Conservation (phyloP, 2,888 invertebrate species). For the Abscondita cerata region DNA sequence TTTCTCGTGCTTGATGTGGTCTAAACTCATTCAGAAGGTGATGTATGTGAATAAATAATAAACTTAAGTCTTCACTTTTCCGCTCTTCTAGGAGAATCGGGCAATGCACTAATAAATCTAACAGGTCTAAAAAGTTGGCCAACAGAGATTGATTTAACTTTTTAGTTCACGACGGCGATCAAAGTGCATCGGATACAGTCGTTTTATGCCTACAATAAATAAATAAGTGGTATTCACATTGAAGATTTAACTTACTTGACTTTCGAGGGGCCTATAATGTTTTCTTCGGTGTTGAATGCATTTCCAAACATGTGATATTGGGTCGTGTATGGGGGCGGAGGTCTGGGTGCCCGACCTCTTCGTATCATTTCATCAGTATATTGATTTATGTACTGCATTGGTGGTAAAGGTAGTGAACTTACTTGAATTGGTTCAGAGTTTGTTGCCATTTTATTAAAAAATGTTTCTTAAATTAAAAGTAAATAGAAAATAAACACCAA, state of each 20-base stretch:
- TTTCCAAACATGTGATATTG: conserved; percentile 95
- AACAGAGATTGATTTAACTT: conserved; percentile 94
- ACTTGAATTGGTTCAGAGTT: conserved; percentile 79
- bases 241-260: conserved; percentile 78
- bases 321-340: conserved; percentile 87
- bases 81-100: conserved; percentile 92
- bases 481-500: too few relatives aligned
- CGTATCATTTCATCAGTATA: conserved; percentile 94
- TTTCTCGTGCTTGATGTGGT: conserved; percentile 96
- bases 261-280: conserved; percentile 94
- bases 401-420: conserved; percentile 90
- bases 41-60: conserved; percentile 99
- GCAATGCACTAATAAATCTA: conserved; percentile 90
- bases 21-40: conserved; percentile 97
- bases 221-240: too few relatives aligned
- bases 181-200: conserved; percentile 94
- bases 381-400: conserved; percentile 89
- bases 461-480: too few relatives aligned
- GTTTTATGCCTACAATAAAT: conserved; percentile 73
- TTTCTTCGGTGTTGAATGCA: conserved; percentile 91
- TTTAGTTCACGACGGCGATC: conserved; percentile 93
- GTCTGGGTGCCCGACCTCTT: conserved; percentile 84
- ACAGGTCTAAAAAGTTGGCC: conserved; percentile 91
- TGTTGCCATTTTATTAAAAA: conserved; percentile 59
- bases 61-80: conserved; percentile 93